Evolutionary conservation across 2,113 vertebrate genomes (phyloP).

Genomic region (Lophius piscatorius): DNA sequence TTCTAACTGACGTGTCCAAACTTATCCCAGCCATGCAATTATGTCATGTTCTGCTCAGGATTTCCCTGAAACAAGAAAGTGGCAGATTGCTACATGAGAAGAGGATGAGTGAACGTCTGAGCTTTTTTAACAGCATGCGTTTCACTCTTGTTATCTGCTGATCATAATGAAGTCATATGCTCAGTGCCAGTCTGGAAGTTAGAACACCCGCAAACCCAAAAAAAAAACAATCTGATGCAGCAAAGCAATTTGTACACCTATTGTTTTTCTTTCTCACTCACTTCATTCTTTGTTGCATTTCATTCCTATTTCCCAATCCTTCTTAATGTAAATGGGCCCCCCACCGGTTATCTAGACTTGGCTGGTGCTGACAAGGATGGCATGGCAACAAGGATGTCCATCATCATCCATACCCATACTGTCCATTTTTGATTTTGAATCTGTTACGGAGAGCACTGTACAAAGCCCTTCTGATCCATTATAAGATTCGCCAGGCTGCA

Average conservation of each 20-base stretch:
- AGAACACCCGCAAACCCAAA: background rate
- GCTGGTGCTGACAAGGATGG: slow-evolving; percentile 37
- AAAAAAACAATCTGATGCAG: no score
- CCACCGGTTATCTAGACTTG: background rate
- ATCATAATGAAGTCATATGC: slow-evolving; percentile 15
- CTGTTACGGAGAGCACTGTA: slow-evolving; percentile 24
- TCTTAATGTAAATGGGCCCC: slow-evolving; percentile 2
- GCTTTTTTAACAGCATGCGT: slow-evolving; percentile 15
- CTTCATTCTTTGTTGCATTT: slow-evolving; percentile 1
- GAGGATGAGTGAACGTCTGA: slow-evolving; percentile 33
- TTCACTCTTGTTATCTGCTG: slow-evolving; percentile 31
- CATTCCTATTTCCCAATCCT: slow-evolving; percentile 2
- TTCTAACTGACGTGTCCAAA: slow-evolving; percentile 45
- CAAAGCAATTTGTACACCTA: no score
- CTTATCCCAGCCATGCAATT: slow-evolving; percentile 57
- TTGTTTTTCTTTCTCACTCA: no score
- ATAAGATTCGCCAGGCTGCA: background rate
- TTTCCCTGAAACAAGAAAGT: slow-evolving; percentile 57
- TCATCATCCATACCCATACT: slow-evolving; percentile 7
- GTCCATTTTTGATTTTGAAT: slow-evolving; percentile 21
- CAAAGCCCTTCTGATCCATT: slow-evolving; percentile 32
- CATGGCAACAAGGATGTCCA: slow-evolving; percentile 17
- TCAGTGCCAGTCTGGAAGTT: background rate
- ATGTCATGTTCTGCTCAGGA: slow-evolving; percentile 65
- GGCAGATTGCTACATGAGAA: slow-evolving; percentile 38